These are phyloP conservation scores for Progne subis DNA, from an alignment of 2,113 vertebrate species.

Conservation along the genomic window DNA sequence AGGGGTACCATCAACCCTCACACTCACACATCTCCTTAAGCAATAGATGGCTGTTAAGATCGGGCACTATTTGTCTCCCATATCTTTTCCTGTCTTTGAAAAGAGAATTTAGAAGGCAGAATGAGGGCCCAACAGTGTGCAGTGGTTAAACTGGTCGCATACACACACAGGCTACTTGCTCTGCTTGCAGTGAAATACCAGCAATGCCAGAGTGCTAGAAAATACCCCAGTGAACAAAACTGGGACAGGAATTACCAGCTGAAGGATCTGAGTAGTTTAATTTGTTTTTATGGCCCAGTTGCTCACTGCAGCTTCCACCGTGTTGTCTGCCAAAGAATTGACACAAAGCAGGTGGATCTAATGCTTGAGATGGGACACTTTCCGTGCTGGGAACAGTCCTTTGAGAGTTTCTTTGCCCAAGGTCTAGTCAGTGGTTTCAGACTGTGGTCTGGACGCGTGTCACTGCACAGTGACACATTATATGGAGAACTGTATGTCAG, in stretches of 20 bases:
- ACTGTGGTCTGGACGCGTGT: not conserved
- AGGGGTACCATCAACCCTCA: not conserved
- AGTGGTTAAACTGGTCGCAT: conserved; percentile 52
- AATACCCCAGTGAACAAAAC: conserved; percentile 2
- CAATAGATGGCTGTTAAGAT: not conserved
- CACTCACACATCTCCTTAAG: conserved; percentile 12
- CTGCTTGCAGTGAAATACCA: conserved; percentile 56
- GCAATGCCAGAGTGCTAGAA: conserved; percentile 54
- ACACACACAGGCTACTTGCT: conserved; percentile 28
- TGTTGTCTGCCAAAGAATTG: not conserved
- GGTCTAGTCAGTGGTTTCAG: not conserved
- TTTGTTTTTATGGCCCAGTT: not conserved
- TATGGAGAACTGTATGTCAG: not conserved
- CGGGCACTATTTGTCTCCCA: not conserved
- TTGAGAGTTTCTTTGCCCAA: rapidly evolving
- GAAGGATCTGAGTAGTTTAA: not conserved
- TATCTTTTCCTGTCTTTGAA: not conserved
- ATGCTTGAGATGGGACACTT: not conserved
- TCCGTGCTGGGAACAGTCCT: not conserved
- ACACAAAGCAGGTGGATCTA: not conserved
- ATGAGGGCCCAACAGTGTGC: conserved; percentile 31
- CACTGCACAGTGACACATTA: not conserved
- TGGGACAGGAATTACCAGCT: not conserved
- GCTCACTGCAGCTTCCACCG: not conserved
- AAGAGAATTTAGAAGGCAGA: conserved; percentile 52